A percentile compares a stretch with the other conserved stretches of the same genome.
Evolutionary conservation across 2,113 vertebrate species (phyloP).

Genomic region (Fukomys damarensis): DNA sequence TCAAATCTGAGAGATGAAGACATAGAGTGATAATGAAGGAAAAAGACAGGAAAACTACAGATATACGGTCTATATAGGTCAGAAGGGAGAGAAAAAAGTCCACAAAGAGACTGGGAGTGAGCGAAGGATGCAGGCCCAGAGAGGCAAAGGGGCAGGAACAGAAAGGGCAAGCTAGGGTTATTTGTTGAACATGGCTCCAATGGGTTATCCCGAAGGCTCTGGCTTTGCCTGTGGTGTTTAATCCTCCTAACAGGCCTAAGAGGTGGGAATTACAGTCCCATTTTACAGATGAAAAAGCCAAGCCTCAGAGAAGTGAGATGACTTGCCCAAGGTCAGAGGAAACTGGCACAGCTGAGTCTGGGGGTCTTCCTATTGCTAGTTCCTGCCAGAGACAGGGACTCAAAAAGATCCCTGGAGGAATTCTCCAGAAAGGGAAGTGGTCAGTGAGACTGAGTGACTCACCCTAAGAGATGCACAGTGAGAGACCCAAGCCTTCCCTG

Average conservation of each 20-base stretch:
- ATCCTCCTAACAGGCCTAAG: background rate
- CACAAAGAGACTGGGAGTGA: background rate
- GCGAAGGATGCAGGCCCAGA: background rate
- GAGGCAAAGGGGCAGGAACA: background rate
- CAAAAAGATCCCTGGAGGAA: background rate
- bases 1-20: slow-evolving; percentile 37
- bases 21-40: background rate
- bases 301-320: background rate
- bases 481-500: slow-evolving; percentile 3
- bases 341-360: background rate
- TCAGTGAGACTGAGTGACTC: background rate
- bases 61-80: background rate
- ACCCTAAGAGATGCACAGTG: background rate
- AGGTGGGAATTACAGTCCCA: background rate
- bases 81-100: background rate
- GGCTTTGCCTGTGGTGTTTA: background rate
- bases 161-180: background rate
- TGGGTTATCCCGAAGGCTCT: background rate
- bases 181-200: slow-evolving; percentile 31
- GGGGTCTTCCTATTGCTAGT: background rate
- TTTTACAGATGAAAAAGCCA: slow-evolving; percentile 48
- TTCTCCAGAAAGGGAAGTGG: slow-evolving; percentile 7
- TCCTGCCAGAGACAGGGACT: background rate
- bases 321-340: slow-evolving; percentile 41
- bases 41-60: slow-evolving; percentile 55